Conservation (phyloP, 2,888 invertebrate species). For the Steinernema scapterisci region DNA sequence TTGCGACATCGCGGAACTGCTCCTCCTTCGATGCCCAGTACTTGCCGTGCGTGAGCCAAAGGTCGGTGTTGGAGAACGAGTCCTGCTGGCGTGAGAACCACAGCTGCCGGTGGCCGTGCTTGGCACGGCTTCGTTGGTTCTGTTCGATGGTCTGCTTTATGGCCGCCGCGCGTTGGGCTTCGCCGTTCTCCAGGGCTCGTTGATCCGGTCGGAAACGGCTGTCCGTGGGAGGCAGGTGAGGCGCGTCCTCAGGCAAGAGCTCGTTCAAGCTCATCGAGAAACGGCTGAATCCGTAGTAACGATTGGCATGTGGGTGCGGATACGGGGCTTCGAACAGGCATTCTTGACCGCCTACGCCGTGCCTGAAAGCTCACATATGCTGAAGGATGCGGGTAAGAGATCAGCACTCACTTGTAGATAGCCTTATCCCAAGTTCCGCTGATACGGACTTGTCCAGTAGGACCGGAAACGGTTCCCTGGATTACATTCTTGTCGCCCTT, state of each 20-base stretch:
- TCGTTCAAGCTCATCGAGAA: constrained; percentile 41
- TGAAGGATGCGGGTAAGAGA: not conserved
- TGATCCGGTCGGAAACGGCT: constrained; percentile 40
- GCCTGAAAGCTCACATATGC: not conserved
- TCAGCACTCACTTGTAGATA: constrained; percentile 3
- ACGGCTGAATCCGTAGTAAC: constrained; percentile 39
- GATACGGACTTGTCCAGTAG: not conserved
- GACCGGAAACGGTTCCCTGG: constrained; percentile 9
- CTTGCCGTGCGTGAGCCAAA: constrained; percentile 25
- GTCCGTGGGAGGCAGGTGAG: constrained; percentile 37
- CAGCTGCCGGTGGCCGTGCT: constrained; percentile 1
- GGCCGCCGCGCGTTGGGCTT: not conserved
- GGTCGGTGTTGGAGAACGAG: constrained; percentile 1
- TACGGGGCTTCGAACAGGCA: constrained; percentile 36
- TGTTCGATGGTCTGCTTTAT: not conserved
- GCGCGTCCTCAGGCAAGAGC: constrained; percentile 18
- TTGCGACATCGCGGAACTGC: constrained; percentile 26
- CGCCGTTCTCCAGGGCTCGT: constrained; percentile 37
- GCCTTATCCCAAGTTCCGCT: constrained; percentile 10
- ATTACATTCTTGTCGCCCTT: constrained; percentile 28
- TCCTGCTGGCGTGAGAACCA: constrained; percentile 32
- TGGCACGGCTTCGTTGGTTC: constrained; percentile 31
- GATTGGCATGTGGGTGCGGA: not conserved
- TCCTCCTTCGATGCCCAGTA: constrained; percentile 34
- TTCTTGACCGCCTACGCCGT: constrained; percentile 20